phyloP scores from a whole-genome alignment of 2,797 vertebrate genomes.

The Gymnodraco acuticeps region DNA sequence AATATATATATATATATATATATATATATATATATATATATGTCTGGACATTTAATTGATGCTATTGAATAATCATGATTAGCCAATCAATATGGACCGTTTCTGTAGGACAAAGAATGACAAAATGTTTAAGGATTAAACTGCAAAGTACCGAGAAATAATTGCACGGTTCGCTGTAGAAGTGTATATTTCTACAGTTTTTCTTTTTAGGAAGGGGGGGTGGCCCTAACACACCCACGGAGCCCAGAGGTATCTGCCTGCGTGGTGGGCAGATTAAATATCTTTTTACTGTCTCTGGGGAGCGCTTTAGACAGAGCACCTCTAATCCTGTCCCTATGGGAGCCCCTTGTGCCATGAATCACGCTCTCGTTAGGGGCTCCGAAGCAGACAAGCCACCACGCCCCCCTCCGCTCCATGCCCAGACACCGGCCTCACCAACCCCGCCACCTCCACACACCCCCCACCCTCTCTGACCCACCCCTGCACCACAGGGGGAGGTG shows the following conservation, averaged over 20 bases:
- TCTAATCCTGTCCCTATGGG: slow-evolving; percentile 85
- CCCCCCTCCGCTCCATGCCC: slow-evolving; percentile 80
- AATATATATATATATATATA: too few species aligned
- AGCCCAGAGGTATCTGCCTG: slow-evolving; percentile 58
- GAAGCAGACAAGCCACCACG: slow-evolving; percentile 81
- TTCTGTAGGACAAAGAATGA: slow-evolving; percentile 5
- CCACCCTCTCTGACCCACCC: slow-evolving; percentile 67
- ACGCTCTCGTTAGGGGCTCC: slow-evolving; percentile 83
- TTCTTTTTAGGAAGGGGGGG: background rate
- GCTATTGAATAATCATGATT: background rate
- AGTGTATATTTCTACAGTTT: slow-evolving; percentile 29
- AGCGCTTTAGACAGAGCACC: slow-evolving; percentile 82
- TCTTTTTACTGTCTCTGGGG: slow-evolving; percentile 77
- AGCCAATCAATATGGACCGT: background rate
- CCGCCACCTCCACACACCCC: slow-evolving; percentile 20
- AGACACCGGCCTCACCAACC: slow-evolving; percentile 68
- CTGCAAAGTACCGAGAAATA: slow-evolving; percentile 19
- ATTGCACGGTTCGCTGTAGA: slow-evolving; percentile 49
- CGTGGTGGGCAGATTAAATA: slow-evolving; percentile 81
- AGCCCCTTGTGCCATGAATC: slow-evolving; percentile 82
- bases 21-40: too few species aligned
- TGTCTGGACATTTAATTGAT: background rate
- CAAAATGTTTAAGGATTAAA: background rate
- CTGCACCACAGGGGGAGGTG: slow-evolving; percentile 66
- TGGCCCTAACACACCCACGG: slow-evolving; percentile 20